These are phyloP conservation scores for Merops nubicus DNA, from an alignment of 2,113 vertebrate species.

Conservation along the genomic window DNA sequence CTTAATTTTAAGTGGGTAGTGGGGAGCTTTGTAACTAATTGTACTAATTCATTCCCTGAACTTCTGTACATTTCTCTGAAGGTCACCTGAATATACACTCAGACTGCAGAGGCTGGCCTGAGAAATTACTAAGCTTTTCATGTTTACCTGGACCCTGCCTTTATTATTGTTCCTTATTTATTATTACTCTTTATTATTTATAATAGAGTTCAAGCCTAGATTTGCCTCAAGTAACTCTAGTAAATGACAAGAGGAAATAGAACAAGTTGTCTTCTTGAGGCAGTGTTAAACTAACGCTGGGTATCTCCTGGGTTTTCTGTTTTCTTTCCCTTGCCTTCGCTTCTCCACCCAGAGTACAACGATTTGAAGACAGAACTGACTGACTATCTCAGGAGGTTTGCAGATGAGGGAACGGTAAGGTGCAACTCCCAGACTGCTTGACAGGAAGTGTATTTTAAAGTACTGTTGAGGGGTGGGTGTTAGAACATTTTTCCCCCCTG, in stretches of 20 bases:
- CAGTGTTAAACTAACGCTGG: background rate
- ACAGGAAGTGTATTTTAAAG: background rate
- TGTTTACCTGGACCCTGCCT: background rate
- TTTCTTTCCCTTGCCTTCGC: background rate
- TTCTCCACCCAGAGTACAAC: constrained; percentile 83
- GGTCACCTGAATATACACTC: background rate
- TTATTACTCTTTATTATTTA: background rate
- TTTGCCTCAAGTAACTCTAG: background rate
- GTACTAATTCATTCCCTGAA: background rate
- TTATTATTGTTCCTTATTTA: too few species aligned
- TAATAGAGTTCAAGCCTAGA: background rate
- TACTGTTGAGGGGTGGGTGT: background rate
- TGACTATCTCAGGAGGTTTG: constrained; percentile 88
- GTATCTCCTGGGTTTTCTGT: background rate
- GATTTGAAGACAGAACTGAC: constrained; percentile 88
- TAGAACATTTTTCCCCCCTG: background rate
- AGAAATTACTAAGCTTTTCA: background rate
- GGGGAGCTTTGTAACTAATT: background rate
- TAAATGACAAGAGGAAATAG: background rate
- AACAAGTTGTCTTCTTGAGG: background rate
- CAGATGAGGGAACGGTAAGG: constrained; percentile 91
- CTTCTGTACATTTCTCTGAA: fast-evolving
- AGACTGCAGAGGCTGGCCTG: background rate
- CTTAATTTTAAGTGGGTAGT: too few species aligned
- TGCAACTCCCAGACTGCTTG: background rate